These are phyloP conservation scores for Puffinus mauretanicus DNA, from an alignment of 2,113 vertebrate genomes.

Conservation along the genomic window DNA sequence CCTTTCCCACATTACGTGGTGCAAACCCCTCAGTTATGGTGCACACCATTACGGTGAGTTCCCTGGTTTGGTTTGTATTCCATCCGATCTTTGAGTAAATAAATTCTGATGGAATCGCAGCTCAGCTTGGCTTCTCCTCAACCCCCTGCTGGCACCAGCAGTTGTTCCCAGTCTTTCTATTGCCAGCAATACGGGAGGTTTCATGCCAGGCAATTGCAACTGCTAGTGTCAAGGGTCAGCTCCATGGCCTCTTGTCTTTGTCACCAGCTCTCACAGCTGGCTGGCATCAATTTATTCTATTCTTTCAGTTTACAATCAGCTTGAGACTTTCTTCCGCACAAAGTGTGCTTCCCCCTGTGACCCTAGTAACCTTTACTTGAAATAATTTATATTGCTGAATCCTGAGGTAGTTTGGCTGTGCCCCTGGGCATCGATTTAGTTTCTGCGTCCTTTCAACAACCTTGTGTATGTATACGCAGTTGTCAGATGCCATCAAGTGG, in stretches of 20 bases:
- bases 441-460: not conserved
- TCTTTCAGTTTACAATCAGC: not conserved
- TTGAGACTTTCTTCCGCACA: not conserved
- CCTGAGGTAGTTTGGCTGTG: not conserved
- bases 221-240: slow-evolving; percentile 17
- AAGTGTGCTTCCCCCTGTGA: not conserved
- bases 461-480: not conserved
- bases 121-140: not conserved
- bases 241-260: slow-evolving; percentile 2
- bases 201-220: slow-evolving; percentile 8
- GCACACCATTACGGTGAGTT: accelerated
- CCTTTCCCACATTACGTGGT: not conserved
- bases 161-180: not conserved
- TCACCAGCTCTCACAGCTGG: slow-evolving; percentile 32
- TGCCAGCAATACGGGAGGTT: not conserved
- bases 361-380: not conserved
- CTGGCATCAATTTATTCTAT: slow-evolving; percentile 24
- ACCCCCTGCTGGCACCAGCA: not conserved
- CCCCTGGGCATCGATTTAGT: not conserved
- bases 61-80: not conserved
- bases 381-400: not conserved
- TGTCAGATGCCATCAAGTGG: not conserved
- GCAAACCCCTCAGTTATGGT: not conserved
- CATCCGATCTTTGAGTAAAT: not conserved
- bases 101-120: not conserved